Evolutionary conservation across 37 sponge, comb jelly and placozoan genomes (phyloP).

Genomic region (Spongia lamella): DNA sequence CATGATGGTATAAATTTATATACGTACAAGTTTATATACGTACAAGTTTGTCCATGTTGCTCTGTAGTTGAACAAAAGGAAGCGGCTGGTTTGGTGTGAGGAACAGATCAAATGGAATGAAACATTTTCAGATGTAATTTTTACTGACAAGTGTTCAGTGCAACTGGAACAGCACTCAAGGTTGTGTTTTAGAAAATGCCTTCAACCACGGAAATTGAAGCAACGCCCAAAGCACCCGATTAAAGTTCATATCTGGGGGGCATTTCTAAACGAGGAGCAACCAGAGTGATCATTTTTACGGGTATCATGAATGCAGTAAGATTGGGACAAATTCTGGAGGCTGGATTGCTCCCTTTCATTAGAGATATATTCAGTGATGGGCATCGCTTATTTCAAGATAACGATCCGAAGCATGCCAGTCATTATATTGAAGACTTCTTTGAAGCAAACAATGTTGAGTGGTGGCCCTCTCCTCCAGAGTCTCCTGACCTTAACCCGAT

Average conservation of each 20-base stretch:
- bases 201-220: slow-evolving; percentile 28
- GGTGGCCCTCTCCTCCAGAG: slow-evolving; percentile 19
- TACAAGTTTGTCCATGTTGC: too few species aligned
- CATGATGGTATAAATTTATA: too few species aligned
- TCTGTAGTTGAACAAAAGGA: too few species aligned
- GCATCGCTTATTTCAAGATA: slow-evolving; percentile 39
- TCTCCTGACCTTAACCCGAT: not conserved
- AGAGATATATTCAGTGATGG: not conserved
- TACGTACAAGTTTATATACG: too few species aligned
- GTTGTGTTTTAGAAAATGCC: slow-evolving; percentile 13
- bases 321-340: slow-evolving; percentile 25
- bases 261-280: slow-evolving; percentile 40
- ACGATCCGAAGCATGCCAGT: slow-evolving; percentile 30
- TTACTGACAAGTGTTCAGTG: slow-evolving; percentile 22
- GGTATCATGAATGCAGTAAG: slow-evolving; percentile 36
- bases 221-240: too few species aligned
- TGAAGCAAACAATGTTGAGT: slow-evolving; percentile 12
- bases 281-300: slow-evolving; percentile 34
- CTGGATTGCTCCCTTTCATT: slow-evolving; percentile 26
- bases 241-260: slow-evolving; percentile 40
- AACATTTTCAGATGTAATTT: slow-evolving; percentile 36
- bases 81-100: too few species aligned
- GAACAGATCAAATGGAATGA: slow-evolving; percentile 14
- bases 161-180: slow-evolving; percentile 28
- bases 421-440: too few species aligned